Conservation (phyloP, 2,797 vertebrate species). For the Xiphorhynchus erythropygius region DNA sequence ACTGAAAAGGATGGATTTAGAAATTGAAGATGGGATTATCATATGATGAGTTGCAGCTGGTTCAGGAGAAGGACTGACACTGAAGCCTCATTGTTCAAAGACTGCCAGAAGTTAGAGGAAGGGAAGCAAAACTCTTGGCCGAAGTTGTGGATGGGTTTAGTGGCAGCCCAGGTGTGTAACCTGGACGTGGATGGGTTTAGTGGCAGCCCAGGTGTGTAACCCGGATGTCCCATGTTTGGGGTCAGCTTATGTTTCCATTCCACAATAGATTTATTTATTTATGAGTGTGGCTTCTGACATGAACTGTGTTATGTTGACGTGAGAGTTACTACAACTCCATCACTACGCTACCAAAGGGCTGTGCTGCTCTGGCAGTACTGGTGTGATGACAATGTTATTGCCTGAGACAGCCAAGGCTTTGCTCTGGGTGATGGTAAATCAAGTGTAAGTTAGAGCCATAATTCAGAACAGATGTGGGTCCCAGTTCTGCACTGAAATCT, state of each 20-base stretch:
- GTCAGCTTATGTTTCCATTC: neutral
- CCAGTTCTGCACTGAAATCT: neutral
- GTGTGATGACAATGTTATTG: fast-evolving
- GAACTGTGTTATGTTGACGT: fast-evolving
- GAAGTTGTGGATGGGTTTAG: neutral
- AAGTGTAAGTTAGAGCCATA: neutral
- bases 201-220: too few species aligned
- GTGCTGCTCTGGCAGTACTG: neutral
- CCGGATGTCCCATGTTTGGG: neutral
- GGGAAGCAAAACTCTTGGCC: fast-evolving
- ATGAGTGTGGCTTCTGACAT: neutral
- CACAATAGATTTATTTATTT: neutral
- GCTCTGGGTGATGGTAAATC: neutral
- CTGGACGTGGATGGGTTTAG: too few species aligned
- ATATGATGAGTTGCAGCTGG: neutral
- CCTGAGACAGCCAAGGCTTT: neutral
- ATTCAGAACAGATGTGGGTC: neutral
- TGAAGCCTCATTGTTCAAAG: neutral
- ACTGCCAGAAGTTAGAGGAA: neutral
- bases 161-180: neutral
- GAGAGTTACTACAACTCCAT: fast-evolving
- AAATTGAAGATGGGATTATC: neutral
- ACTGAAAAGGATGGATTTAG: neutral
- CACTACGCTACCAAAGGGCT: fast-evolving
- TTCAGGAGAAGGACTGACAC: neutral